Evolutionary conservation across 2,888 invertebrate species (phyloP).

Genomic region (Parascotia fuliginaria): DNA sequence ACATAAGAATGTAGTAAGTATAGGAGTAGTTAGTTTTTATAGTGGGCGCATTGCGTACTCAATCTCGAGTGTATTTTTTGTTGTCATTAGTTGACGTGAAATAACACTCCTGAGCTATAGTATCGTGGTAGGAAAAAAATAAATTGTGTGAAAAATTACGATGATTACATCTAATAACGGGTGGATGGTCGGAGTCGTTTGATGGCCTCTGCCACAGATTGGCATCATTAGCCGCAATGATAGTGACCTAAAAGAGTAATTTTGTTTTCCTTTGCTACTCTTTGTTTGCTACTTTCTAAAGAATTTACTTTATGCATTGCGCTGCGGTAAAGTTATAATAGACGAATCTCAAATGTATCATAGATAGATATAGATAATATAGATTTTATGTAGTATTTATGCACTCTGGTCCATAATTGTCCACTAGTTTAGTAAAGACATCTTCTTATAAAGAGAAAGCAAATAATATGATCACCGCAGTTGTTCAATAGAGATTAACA

Average conservation of each 20-base stretch:
- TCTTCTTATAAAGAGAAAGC: too few species aligned
- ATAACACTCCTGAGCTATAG: conserved; percentile 69
- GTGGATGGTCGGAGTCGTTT: conserved; percentile 69
- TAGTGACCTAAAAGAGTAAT: conserved; percentile 77
- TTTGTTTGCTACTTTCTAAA: conserved; percentile 55
- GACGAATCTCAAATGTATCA: background rate
- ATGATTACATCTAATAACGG: conserved; percentile 83
- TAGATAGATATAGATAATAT: too few species aligned
- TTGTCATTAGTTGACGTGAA: conserved; percentile 81
- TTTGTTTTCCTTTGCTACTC: conserved; percentile 69
- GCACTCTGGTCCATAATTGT: too few species aligned
- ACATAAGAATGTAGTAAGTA: conserved; percentile 49
- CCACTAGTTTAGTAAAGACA: too few species aligned
- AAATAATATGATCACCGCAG: background rate
- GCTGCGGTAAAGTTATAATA: background rate
- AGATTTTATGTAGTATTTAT: too few species aligned
- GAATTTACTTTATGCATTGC: conserved; percentile 23
- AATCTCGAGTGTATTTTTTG: conserved; percentile 71
- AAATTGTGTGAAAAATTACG: conserved; percentile 85
- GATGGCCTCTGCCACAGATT: conserved; percentile 77
- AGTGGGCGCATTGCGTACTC: conserved; percentile 50
- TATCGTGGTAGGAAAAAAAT: conserved; percentile 74
- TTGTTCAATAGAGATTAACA: too few species aligned
- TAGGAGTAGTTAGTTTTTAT: conserved; percentile 43
- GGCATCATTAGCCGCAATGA: conserved; percentile 82